Percentiles rank a stretch among this genome's conserved stretches.
Evolutionary conservation across 2,888 invertebrate species (phyloP).

Genomic region (Cantharis rustica): DNA sequence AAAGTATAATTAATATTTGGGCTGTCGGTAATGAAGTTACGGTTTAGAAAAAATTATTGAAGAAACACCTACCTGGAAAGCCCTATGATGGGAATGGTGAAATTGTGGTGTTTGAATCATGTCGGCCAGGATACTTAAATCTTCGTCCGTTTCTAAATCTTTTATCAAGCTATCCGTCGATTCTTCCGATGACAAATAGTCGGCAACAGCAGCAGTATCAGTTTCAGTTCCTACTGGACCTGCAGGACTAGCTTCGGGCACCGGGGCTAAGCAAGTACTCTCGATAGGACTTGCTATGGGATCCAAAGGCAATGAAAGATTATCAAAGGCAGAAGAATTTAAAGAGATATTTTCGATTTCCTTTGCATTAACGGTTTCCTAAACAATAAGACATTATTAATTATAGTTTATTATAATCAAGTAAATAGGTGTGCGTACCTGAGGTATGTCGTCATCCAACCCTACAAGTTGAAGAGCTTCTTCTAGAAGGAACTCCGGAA

Average conservation of each 20-base stretch:
- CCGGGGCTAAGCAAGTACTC: conserved; percentile 39
- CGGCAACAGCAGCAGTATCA: conserved; percentile 23
- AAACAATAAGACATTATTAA: background rate
- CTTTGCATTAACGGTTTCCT: conserved; percentile 47
- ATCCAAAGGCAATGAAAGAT: background rate
- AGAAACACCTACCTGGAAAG: conserved; percentile 67
- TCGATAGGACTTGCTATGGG: conserved; percentile 33
- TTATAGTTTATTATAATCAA: background rate
- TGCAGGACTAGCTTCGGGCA: conserved; percentile 36
- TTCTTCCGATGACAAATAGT: conserved; percentile 24
- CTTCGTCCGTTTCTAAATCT: conserved; percentile 52
- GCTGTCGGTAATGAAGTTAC: background rate
- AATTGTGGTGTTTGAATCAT: conserved; percentile 70
- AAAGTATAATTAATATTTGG: conserved; percentile 14
- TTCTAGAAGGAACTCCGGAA: conserved; percentile 70
- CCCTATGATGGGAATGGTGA: conserved; percentile 67
- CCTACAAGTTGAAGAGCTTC: conserved; percentile 77
- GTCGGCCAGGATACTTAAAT: conserved; percentile 59
- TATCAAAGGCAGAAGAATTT: conserved; percentile 25
- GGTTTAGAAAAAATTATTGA: conserved; percentile 11
- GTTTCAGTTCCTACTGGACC: conserved; percentile 39
- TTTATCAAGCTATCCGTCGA: conserved; percentile 29
- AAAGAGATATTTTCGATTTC: conserved; percentile 46
- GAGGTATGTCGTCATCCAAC: conserved; percentile 64
- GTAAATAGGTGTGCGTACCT: conserved; percentile 48